Evolutionary conservation across 2,888 invertebrate species (phyloP).

Genomic region (Unio pictorum): DNA sequence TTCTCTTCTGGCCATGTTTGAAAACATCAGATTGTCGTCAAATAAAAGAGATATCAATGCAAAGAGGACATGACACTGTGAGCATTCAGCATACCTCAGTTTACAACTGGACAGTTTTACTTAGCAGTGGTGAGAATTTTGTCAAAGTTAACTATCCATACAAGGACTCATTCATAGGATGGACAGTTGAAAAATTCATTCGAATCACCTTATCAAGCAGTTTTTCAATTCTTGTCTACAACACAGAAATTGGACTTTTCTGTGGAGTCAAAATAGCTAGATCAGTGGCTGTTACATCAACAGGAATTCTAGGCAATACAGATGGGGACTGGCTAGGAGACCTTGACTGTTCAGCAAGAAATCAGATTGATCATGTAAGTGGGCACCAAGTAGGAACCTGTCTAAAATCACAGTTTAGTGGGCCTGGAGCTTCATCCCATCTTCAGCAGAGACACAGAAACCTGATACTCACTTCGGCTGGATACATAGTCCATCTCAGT

Average conservation of each 20-base stretch:
- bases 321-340: slow-evolving; percentile 46
- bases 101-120: slow-evolving; percentile 10
- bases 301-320: slow-evolving; percentile 43
- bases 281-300: slow-evolving; percentile 16
- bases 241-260: slow-evolving; percentile 33
- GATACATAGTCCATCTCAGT: too few relatives aligned
- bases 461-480: too few relatives aligned
- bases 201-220: slow-evolving; percentile 33
- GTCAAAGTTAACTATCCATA: slow-evolving; percentile 7
- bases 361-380: slow-evolving; percentile 8
- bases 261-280: slow-evolving; percentile 25
- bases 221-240: slow-evolving; percentile 26
- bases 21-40: slow-evolving; percentile 33
- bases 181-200: slow-evolving; percentile 25
- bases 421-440: too few relatives aligned
- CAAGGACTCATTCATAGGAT: slow-evolving; percentile 2
- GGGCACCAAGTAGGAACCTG: too few relatives aligned
- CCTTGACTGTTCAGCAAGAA: slow-evolving; percentile 22
- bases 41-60: slow-evolving; percentile 34
- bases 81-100: slow-evolving; percentile 16
- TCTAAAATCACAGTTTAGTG: too few relatives aligned
- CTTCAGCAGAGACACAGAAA: too few relatives aligned
- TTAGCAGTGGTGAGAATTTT: slow-evolving; percentile 9
- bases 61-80: slow-evolving; percentile 13
- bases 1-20: slow-evolving; percentile 44